These are phyloP conservation scores for Ischnura elegans DNA, from an alignment of 2,888 invertebrate genomes.

Conservation along the genomic window DNA sequence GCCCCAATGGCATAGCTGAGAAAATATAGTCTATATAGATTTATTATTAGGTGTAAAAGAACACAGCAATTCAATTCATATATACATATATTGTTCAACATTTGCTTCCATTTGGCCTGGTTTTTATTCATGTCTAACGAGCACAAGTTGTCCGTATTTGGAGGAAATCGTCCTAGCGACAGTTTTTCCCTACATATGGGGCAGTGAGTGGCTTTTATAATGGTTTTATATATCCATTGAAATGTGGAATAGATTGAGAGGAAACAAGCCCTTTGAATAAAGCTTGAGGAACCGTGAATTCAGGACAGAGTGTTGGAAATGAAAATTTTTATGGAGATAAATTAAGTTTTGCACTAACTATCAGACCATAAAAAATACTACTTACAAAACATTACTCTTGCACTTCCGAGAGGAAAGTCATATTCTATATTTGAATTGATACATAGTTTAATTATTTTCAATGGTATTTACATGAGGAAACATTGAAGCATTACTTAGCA, in stretches of 20 bases:
- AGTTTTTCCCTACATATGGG: neutral
- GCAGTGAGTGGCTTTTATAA: constrained; percentile 57
- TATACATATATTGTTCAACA: constrained; percentile 26
- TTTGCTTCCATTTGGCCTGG: constrained; percentile 64
- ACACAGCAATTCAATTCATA: constrained; percentile 51
- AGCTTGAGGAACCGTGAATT: neutral
- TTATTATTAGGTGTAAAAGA: constrained; percentile 23
- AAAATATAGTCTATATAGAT: constrained; percentile 46
- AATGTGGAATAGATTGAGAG: neutral
- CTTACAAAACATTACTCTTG: neutral
- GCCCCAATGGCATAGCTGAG: constrained; percentile 45
- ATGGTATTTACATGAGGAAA: neutral
- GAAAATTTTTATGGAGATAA: neutral
- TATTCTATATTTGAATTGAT: neutral
- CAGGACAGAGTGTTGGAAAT: neutral
- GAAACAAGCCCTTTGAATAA: neutral
- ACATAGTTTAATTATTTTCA: constrained; percentile 41
- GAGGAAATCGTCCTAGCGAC: constrained; percentile 6
- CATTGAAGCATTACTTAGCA: neutral
- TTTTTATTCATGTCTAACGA: constrained; percentile 55
- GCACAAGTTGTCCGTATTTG: constrained; percentile 56
- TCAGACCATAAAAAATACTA: neutral
- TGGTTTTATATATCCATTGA: constrained; percentile 34
- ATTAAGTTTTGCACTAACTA: constrained; percentile 21
- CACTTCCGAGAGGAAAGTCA: constrained; percentile 38